Evolutionary conservation across 2,888 invertebrate genomes (phyloP).

Genomic region (Caenorhabditis drosophilae): DNA sequence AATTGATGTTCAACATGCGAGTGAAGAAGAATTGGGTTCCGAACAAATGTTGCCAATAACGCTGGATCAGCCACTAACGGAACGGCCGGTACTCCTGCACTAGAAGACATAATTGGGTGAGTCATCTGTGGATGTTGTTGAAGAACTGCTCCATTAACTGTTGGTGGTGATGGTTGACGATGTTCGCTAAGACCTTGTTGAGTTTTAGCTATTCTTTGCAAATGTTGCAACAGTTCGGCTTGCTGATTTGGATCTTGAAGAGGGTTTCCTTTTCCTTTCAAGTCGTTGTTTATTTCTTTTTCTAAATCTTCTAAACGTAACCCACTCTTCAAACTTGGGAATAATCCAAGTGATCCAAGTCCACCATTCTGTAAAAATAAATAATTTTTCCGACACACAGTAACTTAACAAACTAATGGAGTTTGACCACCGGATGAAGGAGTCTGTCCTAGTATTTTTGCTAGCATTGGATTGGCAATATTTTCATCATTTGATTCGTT

Average conservation of each 20-base stretch:
- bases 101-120: constrained; percentile 7
- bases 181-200: constrained; percentile 27
- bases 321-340: constrained; percentile 17
- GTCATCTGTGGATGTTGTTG: constrained; percentile 7
- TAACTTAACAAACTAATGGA: constrained; percentile 1
- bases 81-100: constrained; percentile 2
- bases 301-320: constrained; percentile 45
- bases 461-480: constrained; percentile 24
- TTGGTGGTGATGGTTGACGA: constrained; percentile 29
- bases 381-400: background rate
- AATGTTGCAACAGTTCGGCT: constrained; percentile 45
- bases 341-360: constrained; percentile 1
- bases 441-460: constrained; percentile 28
- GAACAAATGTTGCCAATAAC: constrained; percentile 23
- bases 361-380: constrained; percentile 2
- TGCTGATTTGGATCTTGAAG: constrained; percentile 55
- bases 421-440: constrained; percentile 14
- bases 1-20: constrained; percentile 28
- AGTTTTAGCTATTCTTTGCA: constrained; percentile 37
- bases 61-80: constrained; percentile 26
- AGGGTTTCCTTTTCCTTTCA: constrained; percentile 31
- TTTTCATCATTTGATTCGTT: constrained; percentile 24
- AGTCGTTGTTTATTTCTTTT: constrained; percentile 11
- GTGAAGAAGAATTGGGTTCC: constrained; percentile 23
- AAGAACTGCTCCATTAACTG: constrained; percentile 2